phyloP scores from a whole-genome alignment of 2,113 vertebrate species.

The Tiliqua scincoides region DNA sequence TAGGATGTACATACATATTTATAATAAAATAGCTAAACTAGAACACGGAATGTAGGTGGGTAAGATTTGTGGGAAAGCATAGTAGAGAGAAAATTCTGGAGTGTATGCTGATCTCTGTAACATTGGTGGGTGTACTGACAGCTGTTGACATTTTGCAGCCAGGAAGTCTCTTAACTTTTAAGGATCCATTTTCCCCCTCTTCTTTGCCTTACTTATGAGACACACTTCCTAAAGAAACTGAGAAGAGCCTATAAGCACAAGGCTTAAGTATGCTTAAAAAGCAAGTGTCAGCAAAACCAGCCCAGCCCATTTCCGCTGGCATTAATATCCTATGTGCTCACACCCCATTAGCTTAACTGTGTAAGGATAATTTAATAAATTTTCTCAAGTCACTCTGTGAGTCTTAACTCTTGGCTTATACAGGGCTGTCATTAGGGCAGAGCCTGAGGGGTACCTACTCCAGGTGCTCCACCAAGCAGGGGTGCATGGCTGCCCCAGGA shows the following conservation, averaged over 20 bases:
- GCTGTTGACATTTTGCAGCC: slow-evolving; percentile 54
- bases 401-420: too few relatives aligned
- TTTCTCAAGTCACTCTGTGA: too few relatives aligned
- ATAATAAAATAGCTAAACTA: slow-evolving; percentile 13
- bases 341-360: slow-evolving; percentile 21
- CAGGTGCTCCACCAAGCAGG: too few relatives aligned
- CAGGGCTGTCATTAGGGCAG: too few relatives aligned
- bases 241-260: slow-evolving; percentile 35
- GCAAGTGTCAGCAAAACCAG: slow-evolving; percentile 20
- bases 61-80: slow-evolving; percentile 21
- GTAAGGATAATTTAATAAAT: slow-evolving; percentile 3
- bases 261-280: slow-evolving; percentile 47
- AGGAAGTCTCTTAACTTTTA: slow-evolving; percentile 56
- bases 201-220: slow-evolving; percentile 33
- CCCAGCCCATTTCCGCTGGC: neutral
- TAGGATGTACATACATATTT: slow-evolving; percentile 1
- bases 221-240: slow-evolving; percentile 34
- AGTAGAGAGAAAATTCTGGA: neutral
- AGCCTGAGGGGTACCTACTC: too few relatives aligned
- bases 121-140: slow-evolving; percentile 30
- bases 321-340: slow-evolving; percentile 15
- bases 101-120: slow-evolving; percentile 47
- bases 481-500: too few relatives aligned
- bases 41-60: neutral
- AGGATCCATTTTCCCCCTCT: neutral